Base-by-base conservation (phyloP, 2,797 vertebrate species). In the Vireo griseus region DNA sequence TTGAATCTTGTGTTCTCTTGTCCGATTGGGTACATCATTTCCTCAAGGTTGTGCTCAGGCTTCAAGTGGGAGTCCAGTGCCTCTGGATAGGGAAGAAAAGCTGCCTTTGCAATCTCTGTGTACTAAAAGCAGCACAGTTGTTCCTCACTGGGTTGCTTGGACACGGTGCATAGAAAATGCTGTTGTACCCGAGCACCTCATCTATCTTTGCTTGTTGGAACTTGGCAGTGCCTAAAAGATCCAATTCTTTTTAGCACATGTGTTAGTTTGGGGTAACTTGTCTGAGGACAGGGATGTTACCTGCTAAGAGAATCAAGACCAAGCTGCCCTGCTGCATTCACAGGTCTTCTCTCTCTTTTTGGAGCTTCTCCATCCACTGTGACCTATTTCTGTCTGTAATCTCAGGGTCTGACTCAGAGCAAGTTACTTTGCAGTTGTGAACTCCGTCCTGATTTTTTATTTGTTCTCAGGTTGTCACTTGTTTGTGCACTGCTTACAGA, bases 1-100 rank as follows among this genome's bases (percentile, higher is more conserved):
- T n/a, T 0, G 0, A 13, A n/a, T 75, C 24, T 51, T 86, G 9
- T 18, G 2, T 25, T 48, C n/a, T 33, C 4, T 33, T 35, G 18
- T 18, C 0, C 0, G 9, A 47, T 26, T 51, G 37, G 13, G 18
- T 58, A 5, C 7, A 5, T 54, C 0, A 22, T 33, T 75, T 88
- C 58, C 47, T 75, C 26, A 48, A 58, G 91, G 33, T 6, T 37
- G 51, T 13, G 24, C 33, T 77, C 13, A 59, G 62, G 61, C 28
- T 66, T 90, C 45, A 54, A n/a, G 48, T 59, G 39, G 24, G 16
- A 74, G 21, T 29, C 18, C 28, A 55, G 28, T 21, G 18, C 33
- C 63, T 71, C 47, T 51, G 51, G 51, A 57, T 0, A 50, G 51
- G 31, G 44, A 50, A 42, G 44, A 65, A 57, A 42, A 57, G 9